Conservation (phyloP, 2,888 invertebrate genomes). For the Conistra vaccinii region DNA sequence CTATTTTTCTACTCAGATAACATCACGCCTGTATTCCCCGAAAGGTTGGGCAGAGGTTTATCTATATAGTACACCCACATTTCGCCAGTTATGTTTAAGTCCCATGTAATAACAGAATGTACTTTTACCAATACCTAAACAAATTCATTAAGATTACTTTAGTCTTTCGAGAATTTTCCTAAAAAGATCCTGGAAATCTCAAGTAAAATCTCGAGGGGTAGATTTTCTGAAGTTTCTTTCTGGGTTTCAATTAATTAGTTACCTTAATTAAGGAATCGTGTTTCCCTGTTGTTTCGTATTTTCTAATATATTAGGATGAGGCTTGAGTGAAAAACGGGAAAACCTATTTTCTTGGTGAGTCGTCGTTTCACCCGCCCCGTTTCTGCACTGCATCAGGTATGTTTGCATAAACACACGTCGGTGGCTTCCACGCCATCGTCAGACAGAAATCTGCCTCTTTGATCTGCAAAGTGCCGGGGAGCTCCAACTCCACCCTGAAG, state of each 20-base stretch:
- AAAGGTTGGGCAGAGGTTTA: too few relatives aligned
- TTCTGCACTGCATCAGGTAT: too few relatives aligned
- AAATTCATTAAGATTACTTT: constrained; percentile 20
- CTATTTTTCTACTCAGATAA: too few relatives aligned
- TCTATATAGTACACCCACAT: too few relatives aligned
- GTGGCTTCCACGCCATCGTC: too few relatives aligned
- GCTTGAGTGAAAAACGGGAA: background rate
- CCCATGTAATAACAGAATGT: background rate
- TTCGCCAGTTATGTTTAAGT: background rate
- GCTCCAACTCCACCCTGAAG: too few relatives aligned
- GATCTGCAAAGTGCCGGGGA: too few relatives aligned
- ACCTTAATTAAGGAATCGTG: constrained; percentile 24
- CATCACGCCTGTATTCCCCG: too few relatives aligned
- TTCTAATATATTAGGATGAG: background rate
- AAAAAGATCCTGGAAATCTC: background rate
- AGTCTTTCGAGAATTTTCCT: background rate
- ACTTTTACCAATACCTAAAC: background rate
- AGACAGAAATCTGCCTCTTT: too few relatives aligned
- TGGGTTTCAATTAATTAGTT: constrained; percentile 31
- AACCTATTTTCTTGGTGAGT: background rate
- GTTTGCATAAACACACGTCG: too few relatives aligned
- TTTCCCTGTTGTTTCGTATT: constrained; percentile 22
- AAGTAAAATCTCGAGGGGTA: constrained; percentile 15
- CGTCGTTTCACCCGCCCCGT: too few relatives aligned
- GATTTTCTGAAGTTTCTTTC: constrained; percentile 23